Evolutionary conservation across 2,888 invertebrate species (phyloP).

Genomic region (Archaeoteleia sp.): DNA sequence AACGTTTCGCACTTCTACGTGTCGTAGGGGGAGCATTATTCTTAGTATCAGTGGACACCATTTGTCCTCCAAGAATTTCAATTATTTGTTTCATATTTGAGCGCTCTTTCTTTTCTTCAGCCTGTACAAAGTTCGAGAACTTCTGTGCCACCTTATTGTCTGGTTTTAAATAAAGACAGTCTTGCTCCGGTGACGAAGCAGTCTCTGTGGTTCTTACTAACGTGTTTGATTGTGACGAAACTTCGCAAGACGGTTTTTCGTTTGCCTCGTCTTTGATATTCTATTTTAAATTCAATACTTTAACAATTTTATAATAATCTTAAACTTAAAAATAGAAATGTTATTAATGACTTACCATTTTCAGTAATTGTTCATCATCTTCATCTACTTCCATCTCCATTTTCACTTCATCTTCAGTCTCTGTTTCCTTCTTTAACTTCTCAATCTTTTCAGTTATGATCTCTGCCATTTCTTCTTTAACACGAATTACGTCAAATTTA

Average conservation of each 20-base stretch:
- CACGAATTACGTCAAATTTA: no score
- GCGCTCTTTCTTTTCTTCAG: neutral
- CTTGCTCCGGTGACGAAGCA: constrained; percentile 54
- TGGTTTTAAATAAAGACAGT: constrained; percentile 65
- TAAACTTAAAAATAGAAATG: neutral
- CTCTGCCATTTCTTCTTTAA: no score
- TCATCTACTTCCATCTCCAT: neutral
- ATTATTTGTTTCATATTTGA: constrained; percentile 13
- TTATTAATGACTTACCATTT: neutral
- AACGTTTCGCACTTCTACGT: constrained; percentile 61
- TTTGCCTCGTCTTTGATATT: constrained; percentile 6
- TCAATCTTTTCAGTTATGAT: no score
- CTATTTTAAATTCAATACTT: constrained; percentile 3
- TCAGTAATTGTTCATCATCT: neutral
- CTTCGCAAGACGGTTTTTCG: neutral
- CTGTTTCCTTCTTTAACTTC: constrained; percentile 16
- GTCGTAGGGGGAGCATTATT: constrained; percentile 64
- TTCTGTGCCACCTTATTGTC: constrained; percentile 61
- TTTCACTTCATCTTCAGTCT: constrained; percentile 4
- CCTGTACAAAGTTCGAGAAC: constrained; percentile 62
- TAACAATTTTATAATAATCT: neutral
- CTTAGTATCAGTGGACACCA: constrained; percentile 30
- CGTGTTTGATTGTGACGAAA: neutral
- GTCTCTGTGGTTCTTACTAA: neutral
- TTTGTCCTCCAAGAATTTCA: constrained; percentile 20